A percentile compares a stretch with the other conserved stretches of the same genome.
Conservation (phyloP, 2,888 invertebrate species). For the Epsilonema sp. region DNA sequence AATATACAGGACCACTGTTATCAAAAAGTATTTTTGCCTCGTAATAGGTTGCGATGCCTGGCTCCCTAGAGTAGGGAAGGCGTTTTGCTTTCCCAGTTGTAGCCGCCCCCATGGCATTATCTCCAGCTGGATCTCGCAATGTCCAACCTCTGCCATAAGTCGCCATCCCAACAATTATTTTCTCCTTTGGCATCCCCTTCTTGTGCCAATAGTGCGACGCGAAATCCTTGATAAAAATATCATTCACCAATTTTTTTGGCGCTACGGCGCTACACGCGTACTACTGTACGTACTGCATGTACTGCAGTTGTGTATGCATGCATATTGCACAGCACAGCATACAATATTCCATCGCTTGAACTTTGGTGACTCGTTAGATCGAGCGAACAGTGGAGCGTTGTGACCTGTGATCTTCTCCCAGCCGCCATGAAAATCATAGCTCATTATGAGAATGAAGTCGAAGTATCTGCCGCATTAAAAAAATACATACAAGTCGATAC, state of each 20-base stretch:
- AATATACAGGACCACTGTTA: too few relatives aligned
- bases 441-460: conserved; percentile 6
- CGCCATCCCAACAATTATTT: conserved; percentile 20
- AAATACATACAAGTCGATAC: too few relatives aligned
- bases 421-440: conserved; percentile 7
- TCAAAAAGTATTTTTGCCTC: conserved; percentile 39
- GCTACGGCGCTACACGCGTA: too few relatives aligned
- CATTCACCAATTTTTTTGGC: too few relatives aligned
- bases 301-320: too few relatives aligned
- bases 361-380: not conserved
- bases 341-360: conserved; percentile 18
- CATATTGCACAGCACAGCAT: too few relatives aligned
- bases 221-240: too few relatives aligned
- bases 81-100: not conserved
- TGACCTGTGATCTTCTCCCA: conserved; percentile 6
- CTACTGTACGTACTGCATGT: too few relatives aligned
- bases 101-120: conserved; percentile 5
- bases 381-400: conserved; percentile 6
- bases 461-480: conserved; percentile 4
- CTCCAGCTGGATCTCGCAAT: conserved; percentile 6
- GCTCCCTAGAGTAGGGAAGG: conserved; percentile 42
- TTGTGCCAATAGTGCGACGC: conserved; percentile 48
- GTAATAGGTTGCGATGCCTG: conserved; percentile 83
- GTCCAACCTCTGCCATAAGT: conserved; percentile 24
- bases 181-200: conserved; percentile 21